Evolutionary conservation across 2,797 vertebrate genomes (phyloP).

Genomic region (Coendou prehensilis): DNA sequence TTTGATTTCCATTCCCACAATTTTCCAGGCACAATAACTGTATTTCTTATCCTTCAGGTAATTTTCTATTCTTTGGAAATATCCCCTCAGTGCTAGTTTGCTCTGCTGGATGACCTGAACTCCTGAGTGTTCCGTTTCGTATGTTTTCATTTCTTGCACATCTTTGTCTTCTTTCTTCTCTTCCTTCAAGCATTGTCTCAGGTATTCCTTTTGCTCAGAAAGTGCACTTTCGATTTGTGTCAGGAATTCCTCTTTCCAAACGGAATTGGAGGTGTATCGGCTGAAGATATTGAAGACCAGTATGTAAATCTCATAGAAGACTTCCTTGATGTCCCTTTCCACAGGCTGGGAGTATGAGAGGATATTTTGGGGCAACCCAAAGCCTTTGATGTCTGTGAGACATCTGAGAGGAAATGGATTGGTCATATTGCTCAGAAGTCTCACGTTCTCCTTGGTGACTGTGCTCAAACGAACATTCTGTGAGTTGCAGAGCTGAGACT

Average conservation of each 20-base stretch:
- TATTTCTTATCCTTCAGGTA: conserved; percentile 85
- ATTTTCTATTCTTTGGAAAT: conserved; percentile 84
- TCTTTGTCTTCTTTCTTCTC: conserved; percentile 4
- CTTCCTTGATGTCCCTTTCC: conserved; percentile 43
- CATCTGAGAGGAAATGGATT: conserved; percentile 79
- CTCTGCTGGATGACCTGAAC: background rate
- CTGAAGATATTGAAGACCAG: conserved; percentile 82
- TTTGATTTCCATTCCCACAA: conserved; percentile 82
- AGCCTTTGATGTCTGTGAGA: conserved; percentile 69
- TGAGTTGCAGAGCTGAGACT: conserved; percentile 63
- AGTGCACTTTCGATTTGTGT: conserved; percentile 79
- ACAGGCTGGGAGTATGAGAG: background rate
- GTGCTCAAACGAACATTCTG: conserved; percentile 59
- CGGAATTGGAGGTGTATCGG: conserved; percentile 39
- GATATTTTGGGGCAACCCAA: conserved; percentile 81
- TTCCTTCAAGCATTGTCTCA: conserved; percentile 78
- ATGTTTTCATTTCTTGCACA: background rate
- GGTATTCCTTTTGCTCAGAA: conserved; percentile 71
- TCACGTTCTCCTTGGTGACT: conserved; percentile 66
- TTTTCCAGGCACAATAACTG: conserved; percentile 85
- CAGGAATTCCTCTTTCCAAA: conserved; percentile 66
- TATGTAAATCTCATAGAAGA: conserved; percentile 73
- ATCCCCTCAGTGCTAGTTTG: conserved; percentile 77
- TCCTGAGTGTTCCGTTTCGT: background rate
- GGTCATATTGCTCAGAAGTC: conserved; percentile 65